Percentiles rank a stretch among this genome's conserved stretches.
phyloP scores from a whole-genome alignment of 2,888 invertebrate genomes.

The Metopia argyrocephala region DNA sequence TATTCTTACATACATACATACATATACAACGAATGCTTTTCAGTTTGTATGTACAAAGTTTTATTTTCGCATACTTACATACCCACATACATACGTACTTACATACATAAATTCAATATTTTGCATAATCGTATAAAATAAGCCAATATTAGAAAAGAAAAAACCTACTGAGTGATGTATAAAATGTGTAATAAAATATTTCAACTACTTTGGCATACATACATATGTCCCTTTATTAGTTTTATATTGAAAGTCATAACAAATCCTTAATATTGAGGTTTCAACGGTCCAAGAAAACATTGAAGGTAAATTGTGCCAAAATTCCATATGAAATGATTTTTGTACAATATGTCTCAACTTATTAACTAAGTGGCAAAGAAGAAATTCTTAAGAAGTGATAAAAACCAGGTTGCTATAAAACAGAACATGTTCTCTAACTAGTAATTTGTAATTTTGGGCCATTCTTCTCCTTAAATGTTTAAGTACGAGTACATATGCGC shows the following conservation, averaged over 20 bases:
- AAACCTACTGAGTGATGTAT: too few relatives aligned
- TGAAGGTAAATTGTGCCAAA: constrained; percentile 26
- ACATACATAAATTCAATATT: too few relatives aligned
- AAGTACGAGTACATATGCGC: background rate
- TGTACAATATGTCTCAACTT: background rate
- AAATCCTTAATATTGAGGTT: background rate
- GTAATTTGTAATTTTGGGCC: constrained; percentile 14
- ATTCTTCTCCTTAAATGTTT: background rate
- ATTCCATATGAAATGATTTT: background rate
- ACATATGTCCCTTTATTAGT: constrained; percentile 1
- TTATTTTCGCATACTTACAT: too few relatives aligned
- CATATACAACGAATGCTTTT: too few relatives aligned
- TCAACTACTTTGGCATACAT: too few relatives aligned
- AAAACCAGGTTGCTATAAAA: constrained; percentile 29
- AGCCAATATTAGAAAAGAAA: too few relatives aligned
- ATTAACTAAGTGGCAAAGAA: background rate
- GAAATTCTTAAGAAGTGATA: constrained; percentile 39
- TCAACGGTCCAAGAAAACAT: background rate
- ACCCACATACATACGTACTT: too few relatives aligned
- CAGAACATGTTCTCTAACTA: background rate
- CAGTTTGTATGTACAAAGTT: too few relatives aligned
- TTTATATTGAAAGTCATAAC: constrained; percentile 2
- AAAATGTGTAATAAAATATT: too few relatives aligned
- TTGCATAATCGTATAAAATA: too few relatives aligned
- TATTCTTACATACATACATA: too few relatives aligned